phyloP scores from a whole-genome alignment of 2,113 vertebrate species.

The Trichechus manatus region DNA sequence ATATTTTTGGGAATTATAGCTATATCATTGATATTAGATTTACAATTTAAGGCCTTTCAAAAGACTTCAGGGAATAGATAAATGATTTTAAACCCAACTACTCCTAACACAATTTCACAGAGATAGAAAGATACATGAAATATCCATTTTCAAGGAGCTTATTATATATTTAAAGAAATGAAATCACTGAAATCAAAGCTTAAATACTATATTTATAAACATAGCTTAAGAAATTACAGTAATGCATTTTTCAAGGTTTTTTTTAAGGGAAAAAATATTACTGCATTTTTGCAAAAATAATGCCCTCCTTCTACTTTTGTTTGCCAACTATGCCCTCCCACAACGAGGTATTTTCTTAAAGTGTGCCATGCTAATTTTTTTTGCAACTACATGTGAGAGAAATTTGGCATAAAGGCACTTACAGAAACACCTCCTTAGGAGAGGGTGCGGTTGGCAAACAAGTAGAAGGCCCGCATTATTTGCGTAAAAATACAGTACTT shows the following conservation, averaged over 20 bases:
- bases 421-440: too few relatives aligned
- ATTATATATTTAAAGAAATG: not conserved
- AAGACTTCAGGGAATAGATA: conserved; percentile 2
- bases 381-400: too few relatives aligned
- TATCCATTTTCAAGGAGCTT: not conserved
- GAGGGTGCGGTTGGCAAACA: too few relatives aligned
- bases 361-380: too few relatives aligned
- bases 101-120: not conserved
- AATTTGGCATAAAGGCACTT: too few relatives aligned
- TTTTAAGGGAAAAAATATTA: not conserved
- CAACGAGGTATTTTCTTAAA: too few relatives aligned
- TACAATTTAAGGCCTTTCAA: not conserved
- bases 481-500: not conserved
- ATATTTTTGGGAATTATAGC: not conserved
- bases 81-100: not conserved
- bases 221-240: not conserved
- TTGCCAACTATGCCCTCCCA: too few relatives aligned
- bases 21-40: not conserved
- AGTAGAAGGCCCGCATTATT: too few relatives aligned
- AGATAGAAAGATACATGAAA: not conserved
- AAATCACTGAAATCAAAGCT: not conserved
- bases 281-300: too few relatives aligned
- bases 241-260: not conserved
- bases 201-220: not conserved
- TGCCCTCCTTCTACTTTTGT: too few relatives aligned